A percentile compares a stretch with the other conserved stretches of the same genome.
Evolutionary conservation across 2,888 invertebrate genomes (phyloP).

Genomic region (Phorcus lineatus): DNA sequence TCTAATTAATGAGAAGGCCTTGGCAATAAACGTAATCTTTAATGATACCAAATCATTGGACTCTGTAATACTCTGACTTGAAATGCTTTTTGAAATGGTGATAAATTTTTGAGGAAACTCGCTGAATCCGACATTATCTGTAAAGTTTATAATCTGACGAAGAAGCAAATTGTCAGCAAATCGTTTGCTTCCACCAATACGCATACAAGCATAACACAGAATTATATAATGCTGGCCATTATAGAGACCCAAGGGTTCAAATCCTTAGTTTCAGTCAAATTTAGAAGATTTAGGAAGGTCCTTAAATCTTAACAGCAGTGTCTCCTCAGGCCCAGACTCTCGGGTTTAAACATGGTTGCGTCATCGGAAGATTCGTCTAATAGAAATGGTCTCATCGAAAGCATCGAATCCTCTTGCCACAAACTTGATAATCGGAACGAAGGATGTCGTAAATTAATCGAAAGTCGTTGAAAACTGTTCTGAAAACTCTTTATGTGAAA

Average conservation of each 20-base stretch:
- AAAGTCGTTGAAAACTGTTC: neutral
- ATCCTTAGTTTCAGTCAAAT: conserved; percentile 17
- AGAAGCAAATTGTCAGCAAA: conserved; percentile 15
- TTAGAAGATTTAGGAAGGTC: conserved; percentile 23
- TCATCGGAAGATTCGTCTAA: neutral
- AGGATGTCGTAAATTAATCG: conserved; percentile 7
- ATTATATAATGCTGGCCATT: neutral
- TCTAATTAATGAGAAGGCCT: no score
- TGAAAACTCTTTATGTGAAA: no score
- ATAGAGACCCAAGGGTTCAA: neutral
- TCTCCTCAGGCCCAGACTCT: neutral
- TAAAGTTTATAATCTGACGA: conserved; percentile 16
- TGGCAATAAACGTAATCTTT: no score
- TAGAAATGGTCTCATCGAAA: neutral
- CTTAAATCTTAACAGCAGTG: conserved; percentile 11
- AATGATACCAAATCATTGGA: no score
- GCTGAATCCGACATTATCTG: conserved; percentile 7
- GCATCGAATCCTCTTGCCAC: conserved; percentile 3
- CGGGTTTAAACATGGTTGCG: conserved; percentile 8
- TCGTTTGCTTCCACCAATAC: neutral
- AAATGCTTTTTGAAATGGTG: neutral
- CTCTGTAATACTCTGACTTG: neutral
- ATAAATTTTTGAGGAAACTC: conserved; percentile 18
- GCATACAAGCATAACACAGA: neutral
- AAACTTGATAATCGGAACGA: conserved; percentile 9